These are phyloP conservation scores for Cataglyphis altisquamis DNA, from an alignment of 2,888 invertebrate species.

Conservation along the genomic window DNA sequence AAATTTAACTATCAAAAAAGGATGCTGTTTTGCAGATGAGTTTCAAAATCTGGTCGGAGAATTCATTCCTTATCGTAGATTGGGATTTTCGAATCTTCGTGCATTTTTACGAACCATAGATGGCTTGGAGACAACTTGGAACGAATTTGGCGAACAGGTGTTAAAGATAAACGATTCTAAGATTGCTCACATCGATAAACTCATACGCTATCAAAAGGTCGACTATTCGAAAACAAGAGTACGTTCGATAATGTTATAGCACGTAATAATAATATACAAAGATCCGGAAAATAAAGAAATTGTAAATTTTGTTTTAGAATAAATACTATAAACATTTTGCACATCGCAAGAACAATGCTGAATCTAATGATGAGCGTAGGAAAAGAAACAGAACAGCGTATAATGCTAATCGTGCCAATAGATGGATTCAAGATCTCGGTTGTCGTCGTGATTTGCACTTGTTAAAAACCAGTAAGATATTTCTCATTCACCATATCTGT, in stretches of 20 bases:
- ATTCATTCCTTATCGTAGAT: constrained; percentile 65
- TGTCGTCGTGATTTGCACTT: not conserved
- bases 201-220: constrained; percentile 67
- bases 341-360: not conserved
- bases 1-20: not conserved
- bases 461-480: constrained; percentile 17
- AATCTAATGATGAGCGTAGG: not conserved
- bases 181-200: constrained; percentile 64
- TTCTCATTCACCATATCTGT: not conserved
- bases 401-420: constrained; percentile 7
- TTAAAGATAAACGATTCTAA: constrained; percentile 62
- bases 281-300: not conserved
- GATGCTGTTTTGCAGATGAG: constrained; percentile 42
- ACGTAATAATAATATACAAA: not conserved
- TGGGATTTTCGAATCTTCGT: constrained; percentile 65
- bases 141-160: constrained; percentile 44
- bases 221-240: constrained; percentile 49
- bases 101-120: constrained; percentile 58
- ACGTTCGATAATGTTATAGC: not conserved
- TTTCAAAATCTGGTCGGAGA: constrained; percentile 60
- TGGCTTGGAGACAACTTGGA: constrained; percentile 42
- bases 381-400: not conserved
- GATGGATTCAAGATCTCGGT: not conserved
- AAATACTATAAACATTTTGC: constrained; percentile 51
- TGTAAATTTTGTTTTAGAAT: constrained; percentile 39